A percentile compares a stretch with the other conserved stretches of the same genome.
Evolutionary conservation across 35 echinoderm and acorn worm species (phyloP).

Genomic region (Apostichopus parvimensis): DNA sequence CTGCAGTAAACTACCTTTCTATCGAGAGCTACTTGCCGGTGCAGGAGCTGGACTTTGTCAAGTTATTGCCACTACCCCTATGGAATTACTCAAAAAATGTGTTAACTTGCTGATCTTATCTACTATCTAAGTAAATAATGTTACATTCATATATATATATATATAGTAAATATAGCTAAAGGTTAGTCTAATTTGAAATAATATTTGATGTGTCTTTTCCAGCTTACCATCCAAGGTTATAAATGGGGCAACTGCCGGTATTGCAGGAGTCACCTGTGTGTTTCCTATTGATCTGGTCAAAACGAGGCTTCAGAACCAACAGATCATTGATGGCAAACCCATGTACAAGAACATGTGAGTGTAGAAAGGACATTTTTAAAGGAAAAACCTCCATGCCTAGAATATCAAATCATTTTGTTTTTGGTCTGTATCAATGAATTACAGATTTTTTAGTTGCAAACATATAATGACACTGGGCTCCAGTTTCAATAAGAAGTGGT

Average conservation of each 20-base stretch:
- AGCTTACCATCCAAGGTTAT: conserved; percentile 90
- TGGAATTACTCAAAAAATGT: conserved; percentile 79
- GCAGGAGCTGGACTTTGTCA: conserved; percentile 94
- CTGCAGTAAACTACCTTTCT: conserved; percentile 58
- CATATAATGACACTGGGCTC: no score
- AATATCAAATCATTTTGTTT: no score
- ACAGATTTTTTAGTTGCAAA: no score
- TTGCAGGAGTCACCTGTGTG: conserved; percentile 86
- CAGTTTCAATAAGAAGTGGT: no score
- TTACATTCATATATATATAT: no score
- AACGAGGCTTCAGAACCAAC: conserved; percentile 95
- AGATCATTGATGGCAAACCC: conserved; percentile 75
- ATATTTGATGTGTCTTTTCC: background rate
- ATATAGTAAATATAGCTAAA: no score
- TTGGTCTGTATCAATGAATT: no score
- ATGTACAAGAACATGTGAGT: conserved; percentile 99
- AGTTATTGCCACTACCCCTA: conserved; percentile 96
- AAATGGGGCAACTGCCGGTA: conserved; percentile 88
- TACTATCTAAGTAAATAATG: no score
- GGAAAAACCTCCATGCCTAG: no score
- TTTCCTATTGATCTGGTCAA: conserved; percentile 98
- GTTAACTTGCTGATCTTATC: no score
- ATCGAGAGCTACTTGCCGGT: conserved; percentile 83
- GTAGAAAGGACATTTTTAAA: background rate
- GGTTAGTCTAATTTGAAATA: no score